Evolutionary conservation across 2,797 vertebrate species (phyloP).

Genomic region (Serranus cabrilla): DNA sequence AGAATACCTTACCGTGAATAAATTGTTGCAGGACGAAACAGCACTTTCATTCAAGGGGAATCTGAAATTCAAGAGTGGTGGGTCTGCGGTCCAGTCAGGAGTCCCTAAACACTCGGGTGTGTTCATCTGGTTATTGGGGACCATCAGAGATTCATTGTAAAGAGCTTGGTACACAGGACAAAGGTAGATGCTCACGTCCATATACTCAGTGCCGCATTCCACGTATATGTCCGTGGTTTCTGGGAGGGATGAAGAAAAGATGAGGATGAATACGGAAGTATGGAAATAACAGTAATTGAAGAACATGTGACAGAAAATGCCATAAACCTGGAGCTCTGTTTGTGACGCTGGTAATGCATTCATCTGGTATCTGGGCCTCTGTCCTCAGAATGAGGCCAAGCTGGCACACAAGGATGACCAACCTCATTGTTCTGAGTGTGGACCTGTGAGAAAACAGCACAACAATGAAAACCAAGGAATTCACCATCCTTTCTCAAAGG

Average conservation of each 20-base stretch:
- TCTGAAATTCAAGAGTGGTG: constrained; percentile 80
- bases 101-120: constrained; percentile 68
- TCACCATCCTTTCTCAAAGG: constrained; percentile 18
- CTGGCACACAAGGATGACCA: constrained; percentile 71
- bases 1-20: constrained; percentile 65
- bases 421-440: constrained; percentile 68
- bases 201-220: constrained; percentile 74
- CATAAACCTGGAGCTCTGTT: constrained; percentile 80
- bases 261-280: neutral
- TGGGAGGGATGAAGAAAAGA: constrained; percentile 47
- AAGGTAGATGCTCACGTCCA: constrained; percentile 78
- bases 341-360: constrained; percentile 27
- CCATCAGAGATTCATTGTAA: constrained; percentile 84
- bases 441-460: constrained; percentile 55
- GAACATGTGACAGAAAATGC: neutral
- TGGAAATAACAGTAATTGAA: neutral
- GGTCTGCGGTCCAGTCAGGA: constrained; percentile 63
- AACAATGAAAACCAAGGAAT: constrained; percentile 22
- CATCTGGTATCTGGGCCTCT: constrained; percentile 48
- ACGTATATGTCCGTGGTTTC: constrained; percentile 81
- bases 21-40: constrained; percentile 64
- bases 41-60: constrained; percentile 72
- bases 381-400: constrained; percentile 70
- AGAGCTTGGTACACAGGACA: constrained; percentile 83
- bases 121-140: constrained; percentile 73